Base-by-base conservation (phyloP, 2,113 vertebrate species). In the Nicator chloris region DNA sequence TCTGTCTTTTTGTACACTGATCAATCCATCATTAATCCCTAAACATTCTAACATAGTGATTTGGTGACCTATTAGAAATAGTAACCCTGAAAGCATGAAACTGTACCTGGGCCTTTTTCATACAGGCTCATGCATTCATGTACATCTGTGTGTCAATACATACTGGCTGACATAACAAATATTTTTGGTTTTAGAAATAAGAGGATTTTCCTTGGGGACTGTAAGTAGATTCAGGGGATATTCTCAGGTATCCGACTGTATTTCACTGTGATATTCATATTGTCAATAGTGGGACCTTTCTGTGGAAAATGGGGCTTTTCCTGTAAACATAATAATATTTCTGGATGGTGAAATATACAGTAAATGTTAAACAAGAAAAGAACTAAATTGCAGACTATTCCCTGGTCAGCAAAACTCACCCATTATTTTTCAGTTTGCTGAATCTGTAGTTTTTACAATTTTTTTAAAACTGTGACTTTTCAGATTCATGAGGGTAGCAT, bases 381-480 rank as follows among this genome's bases (percentile, higher is more conserved):
- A 95, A 92, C 94, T 96, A 96, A 97, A 97, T 96, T 97, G 86
- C 86, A 88, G 88, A 91, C 76, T 95, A 96, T 96, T 97, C 94
- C 84, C 93, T 94, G 96, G 96, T 97, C 97, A 97, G 96, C 96
- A 97, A 96, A 97, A 97, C 81, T 73, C 75, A 78, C 84, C 95
- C 95, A 96, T 97, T 96, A 95, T 97, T 96, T 96, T 95, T 92
- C 82, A 90, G 94, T 95, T 96, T 97, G 97, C 97, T 97, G 97
- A 97, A 96, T 97, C 86, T 75, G 95, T 95, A 90, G 76, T 91
- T 97, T 97, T 92, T 87, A 51, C 40, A 28, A 8, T 88, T 93
- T 97, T 95, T 95, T 92, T 53, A 45, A 85, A 96, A 89, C 95
- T 75, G 64, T 96, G 96, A 96, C 95, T 97, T 97, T 97, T 96